These are phyloP conservation scores for Caenorhabditis tropicalis DNA, from an alignment of 1,140 invertebrate species.

Conservation along the genomic window DNA sequence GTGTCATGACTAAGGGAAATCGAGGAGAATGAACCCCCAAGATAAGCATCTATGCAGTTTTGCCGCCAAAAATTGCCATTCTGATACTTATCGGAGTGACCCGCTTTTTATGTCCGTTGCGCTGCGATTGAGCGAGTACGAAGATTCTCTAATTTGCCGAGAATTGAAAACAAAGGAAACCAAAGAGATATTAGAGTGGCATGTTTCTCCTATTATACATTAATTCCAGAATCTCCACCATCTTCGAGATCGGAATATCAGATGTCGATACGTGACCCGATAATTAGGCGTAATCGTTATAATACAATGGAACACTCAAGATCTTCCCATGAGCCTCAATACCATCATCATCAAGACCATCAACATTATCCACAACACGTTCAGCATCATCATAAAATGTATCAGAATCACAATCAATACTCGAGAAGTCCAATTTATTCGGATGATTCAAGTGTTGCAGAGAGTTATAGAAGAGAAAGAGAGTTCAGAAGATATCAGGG, in stretches of 20 bases:
- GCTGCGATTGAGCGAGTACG: background rate
- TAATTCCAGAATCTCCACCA: constrained; percentile 51
- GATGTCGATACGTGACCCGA: constrained; percentile 50
- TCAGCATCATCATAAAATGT: constrained; percentile 20
- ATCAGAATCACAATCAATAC: constrained; percentile 38
- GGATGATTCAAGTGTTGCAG: constrained; percentile 42
- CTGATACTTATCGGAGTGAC: constrained; percentile 14
- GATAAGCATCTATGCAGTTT: constrained; percentile 8
- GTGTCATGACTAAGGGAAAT: background rate
- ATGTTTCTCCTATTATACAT: background rate
- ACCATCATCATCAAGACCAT: background rate
- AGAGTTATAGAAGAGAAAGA: constrained; percentile 33
- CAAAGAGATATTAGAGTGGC: background rate
- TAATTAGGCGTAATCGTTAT: constrained; percentile 43
- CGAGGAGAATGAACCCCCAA: background rate
- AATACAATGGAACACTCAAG: constrained; percentile 28
- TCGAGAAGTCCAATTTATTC: constrained; percentile 51
- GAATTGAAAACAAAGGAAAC: background rate
- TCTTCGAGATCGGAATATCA: constrained; percentile 49
- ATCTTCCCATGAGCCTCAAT: background rate
- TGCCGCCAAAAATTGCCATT: constrained; percentile 17
- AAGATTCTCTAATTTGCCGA: background rate
- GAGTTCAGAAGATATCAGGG: constrained; percentile 34
- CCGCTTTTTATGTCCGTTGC: constrained; percentile 35
- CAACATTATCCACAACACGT: background rate